phyloP scores from a whole-genome alignment of 2,113 vertebrate species.

The Xiphophorus maculatus region DNA sequence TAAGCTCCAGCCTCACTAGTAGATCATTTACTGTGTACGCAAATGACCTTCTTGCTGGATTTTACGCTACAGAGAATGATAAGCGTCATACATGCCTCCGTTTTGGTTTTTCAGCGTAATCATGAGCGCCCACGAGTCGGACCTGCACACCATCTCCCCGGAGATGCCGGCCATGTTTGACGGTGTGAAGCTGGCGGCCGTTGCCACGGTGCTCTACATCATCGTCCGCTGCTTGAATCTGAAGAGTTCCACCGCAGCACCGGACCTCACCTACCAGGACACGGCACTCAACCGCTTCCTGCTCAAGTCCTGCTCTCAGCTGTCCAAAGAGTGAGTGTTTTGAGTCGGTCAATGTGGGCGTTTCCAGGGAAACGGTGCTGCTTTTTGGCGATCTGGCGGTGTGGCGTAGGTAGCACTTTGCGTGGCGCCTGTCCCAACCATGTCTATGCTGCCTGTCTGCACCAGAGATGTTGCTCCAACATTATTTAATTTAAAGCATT shows the following conservation, averaged over 20 bases:
- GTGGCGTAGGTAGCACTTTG: conserved; percentile 31
- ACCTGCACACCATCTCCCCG: conserved; percentile 79
- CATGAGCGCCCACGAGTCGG: conserved; percentile 75
- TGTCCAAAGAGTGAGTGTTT: conserved; percentile 98
- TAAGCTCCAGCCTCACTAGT: background rate
- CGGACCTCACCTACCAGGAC: conserved; percentile 93
- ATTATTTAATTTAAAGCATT: conserved; percentile 25
- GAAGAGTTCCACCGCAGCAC: conserved; percentile 94
- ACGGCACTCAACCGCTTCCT: conserved; percentile 90
- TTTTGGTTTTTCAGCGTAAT: conserved; percentile 58
- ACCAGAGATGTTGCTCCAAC: conserved; percentile 10
- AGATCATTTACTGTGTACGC: background rate
- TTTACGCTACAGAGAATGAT: background rate
- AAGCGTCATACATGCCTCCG: background rate
- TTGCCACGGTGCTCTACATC: conserved; percentile 93
- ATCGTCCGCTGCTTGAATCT: conserved; percentile 96
- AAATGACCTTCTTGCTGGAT: background rate
- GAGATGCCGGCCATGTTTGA: conserved; percentile 97
- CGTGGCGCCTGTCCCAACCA: conserved; percentile 30
- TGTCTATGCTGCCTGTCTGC: conserved; percentile 23
- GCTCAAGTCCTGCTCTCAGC: conserved; percentile 91
- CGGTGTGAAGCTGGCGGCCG: conserved; percentile 94
- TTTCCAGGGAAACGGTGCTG: conserved; percentile 34
- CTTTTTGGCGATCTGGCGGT: conserved; percentile 28
- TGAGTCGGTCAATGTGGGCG: conserved; percentile 18